Evolutionary conservation across 2,113 vertebrate species (phyloP).

Genomic region (Hypocryptadius cinnamomeus): DNA sequence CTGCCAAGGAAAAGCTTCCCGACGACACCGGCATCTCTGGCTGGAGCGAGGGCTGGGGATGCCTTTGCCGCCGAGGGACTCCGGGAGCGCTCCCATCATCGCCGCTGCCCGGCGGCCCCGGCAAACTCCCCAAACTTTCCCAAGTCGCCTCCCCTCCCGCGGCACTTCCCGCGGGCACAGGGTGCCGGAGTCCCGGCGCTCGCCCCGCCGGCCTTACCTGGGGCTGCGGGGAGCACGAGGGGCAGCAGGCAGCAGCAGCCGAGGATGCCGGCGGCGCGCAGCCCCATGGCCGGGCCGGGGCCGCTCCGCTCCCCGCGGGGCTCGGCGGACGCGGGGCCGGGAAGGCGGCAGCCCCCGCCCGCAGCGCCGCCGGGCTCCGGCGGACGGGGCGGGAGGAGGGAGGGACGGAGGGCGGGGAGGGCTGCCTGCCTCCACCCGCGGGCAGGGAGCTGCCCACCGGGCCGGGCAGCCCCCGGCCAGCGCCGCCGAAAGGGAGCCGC

Average conservation of each 20-base stretch:
- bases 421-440: neutral
- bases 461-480: neutral
- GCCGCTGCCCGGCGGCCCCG: no score
- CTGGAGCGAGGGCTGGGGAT: neutral
- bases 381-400: neutral
- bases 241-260: conserved; percentile 65
- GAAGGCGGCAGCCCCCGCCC: neutral
- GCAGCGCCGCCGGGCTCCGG: neutral
- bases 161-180: neutral
- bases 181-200: no score
- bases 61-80: rapidly evolving
- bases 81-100: neutral
- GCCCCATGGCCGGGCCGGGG: neutral
- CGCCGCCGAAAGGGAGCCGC: neutral
- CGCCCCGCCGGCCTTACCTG: conserved; percentile 79
- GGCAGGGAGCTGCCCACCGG: neutral
- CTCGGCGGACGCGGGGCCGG: neutral
- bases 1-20: rapidly evolving
- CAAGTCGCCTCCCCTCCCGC: neutral
- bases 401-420: neutral
- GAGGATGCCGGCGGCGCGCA: neutral
- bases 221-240: conserved; percentile 14
- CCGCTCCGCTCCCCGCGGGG: neutral
- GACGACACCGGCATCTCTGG: rapidly evolving
- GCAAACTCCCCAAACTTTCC: conserved; percentile 13